Evolutionary conservation across 2,888 invertebrate genomes (phyloP), one percentile per base, ranked within the genome.

Genomic region (Pedicia rivosa): DNA sequence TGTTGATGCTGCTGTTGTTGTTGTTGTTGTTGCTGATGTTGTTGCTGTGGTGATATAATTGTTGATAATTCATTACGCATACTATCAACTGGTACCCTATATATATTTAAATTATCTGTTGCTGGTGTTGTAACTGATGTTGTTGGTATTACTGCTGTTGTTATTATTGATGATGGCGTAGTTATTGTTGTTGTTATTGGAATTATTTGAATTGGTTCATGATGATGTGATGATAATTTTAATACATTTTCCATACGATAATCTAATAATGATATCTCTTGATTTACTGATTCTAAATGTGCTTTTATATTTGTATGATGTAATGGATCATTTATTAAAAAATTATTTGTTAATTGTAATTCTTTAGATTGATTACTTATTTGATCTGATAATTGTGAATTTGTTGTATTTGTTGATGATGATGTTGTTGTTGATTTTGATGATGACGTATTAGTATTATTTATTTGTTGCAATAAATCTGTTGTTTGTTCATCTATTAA

Each of bases 191-290:
- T 25, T 38, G 24, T 29, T 20, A 17, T 53, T 55, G 39, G 56
- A 53, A 29, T 45, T 45, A 50, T 68, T 68, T 42, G 68, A 12
- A 10, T 10, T 27, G 36, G 41, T 42, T n/a, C n/a, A n/a, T n/a
- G n/a, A 25, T 45, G 44, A n/a, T 19, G 17, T 7, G 19, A 20
- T 6, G 6, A 5, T 20, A 20, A 20, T 13, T 20, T 20, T 9
- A 32, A 13, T 5, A 32, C 19, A 40, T 63, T 66, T 47, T 70
- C 67, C 66, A 74, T 72, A 47, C 72, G 67, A 42, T 62, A 56
- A 46, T 70, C 66, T 34, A 73, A 54, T 45, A 65, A 56, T 16
- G 65, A 64, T 41, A 73, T 61, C 52, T 72, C 70, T 34, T 63
- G 55, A 47, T 67, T 68, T 19, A 68, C 62, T 27, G 61, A 54